Base-by-base conservation (phyloP, 1,140 invertebrate species). In the Octopus bimaculoides region DNA sequence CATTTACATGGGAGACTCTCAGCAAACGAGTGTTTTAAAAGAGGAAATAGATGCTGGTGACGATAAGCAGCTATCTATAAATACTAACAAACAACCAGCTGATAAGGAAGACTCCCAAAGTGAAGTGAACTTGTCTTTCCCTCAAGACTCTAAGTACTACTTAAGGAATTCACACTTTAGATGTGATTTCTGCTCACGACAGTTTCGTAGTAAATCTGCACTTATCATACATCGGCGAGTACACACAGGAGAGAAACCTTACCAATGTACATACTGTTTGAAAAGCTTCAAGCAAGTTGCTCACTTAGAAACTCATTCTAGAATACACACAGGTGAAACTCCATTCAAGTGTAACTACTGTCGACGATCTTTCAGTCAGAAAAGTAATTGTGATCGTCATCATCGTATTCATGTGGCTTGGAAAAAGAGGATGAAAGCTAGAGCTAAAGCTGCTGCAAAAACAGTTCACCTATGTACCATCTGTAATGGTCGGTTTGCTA, bases 271-370 rank as follows among this genome's bases (percentile, higher is more conserved):
- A 54, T 81, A 84, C 5, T 87, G 86, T 79, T 71, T 20, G 66
- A 71, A 71, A 71, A 71, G 66, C 14, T 71, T 71, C 66, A 71
- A 71, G 14, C 66, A 71, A 20, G 66, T 71, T 71, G 66, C 66
- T 6, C 66, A 82, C 56, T 71, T 85, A 41, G 76, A 79, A 52
- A 71, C 78, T 9, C 84, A 85, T 75, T n/a, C 71, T n/a, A 52
- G 78, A 81, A 84, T 84, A 10, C 88, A 89, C 81, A 99, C 86
- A 89, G 97, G 97, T 9, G 97, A 98, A 89, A 97, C 97, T 89
- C 96, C 96, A 5, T 96, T 54, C 71, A 52, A 54, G 9, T 83
- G 82, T 73, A 53, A 66, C 12, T n/a, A 79, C 4, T 83, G 82
- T 81, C 61, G 54, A 0, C 61, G 73, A 52, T 53, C 20, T 7